phyloP scores from a whole-genome alignment of 2,113 vertebrate species.

The Zapornia atra region DNA sequence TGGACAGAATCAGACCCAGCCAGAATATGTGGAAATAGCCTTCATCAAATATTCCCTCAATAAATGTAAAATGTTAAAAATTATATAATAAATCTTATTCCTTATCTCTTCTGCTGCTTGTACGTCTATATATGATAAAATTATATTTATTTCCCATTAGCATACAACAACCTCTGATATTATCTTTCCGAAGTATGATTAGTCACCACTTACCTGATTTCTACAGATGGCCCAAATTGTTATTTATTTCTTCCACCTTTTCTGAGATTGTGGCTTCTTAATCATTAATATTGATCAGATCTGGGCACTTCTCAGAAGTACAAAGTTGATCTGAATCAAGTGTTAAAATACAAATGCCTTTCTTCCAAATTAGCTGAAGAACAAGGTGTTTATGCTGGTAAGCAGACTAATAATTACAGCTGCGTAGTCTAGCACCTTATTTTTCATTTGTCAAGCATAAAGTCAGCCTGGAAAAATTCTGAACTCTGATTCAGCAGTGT shows the following conservation, averaged over 20 bases:
- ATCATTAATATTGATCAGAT: background rate
- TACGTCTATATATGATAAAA: background rate
- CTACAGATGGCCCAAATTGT: background rate
- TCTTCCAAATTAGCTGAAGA: background rate
- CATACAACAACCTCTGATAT: background rate
- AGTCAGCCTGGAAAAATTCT: background rate
- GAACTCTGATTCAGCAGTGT: background rate
- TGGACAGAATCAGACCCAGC: background rate
- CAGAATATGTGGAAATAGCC: background rate
- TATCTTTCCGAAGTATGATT: background rate
- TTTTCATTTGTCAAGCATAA: background rate
- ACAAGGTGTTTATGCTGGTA: background rate
- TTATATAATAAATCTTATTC: background rate
- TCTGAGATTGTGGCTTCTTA: background rate
- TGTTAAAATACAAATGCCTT: background rate
- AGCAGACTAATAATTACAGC: background rate
- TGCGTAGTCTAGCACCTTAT: background rate
- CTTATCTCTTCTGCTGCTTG: background rate
- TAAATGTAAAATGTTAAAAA: background rate
- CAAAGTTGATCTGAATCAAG: background rate
- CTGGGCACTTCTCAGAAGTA: background rate
- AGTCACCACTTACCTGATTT: background rate
- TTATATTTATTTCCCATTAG: background rate
- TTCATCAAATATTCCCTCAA: background rate
- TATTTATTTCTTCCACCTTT: background rate